Evolutionary conservation across 2,113 vertebrate species (phyloP).

Genomic region (Dascyllus trimaculatus): DNA sequence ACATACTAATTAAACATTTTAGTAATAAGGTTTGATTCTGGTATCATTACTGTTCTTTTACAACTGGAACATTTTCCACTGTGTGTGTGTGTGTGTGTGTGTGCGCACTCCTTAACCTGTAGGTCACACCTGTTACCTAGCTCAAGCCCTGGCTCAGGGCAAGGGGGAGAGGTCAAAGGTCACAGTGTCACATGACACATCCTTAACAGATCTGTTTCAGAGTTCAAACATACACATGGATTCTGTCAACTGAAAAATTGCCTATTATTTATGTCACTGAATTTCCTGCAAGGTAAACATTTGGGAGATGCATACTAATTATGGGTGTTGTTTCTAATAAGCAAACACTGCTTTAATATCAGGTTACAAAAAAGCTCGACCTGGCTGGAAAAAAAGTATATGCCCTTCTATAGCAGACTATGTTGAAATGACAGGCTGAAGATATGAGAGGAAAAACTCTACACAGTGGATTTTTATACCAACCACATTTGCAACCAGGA

Average conservation of each 20-base stretch:
- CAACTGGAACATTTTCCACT: not conserved
- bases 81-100: constrained; percentile 5
- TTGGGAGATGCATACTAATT: not conserved
- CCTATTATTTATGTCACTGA: constrained; percentile 33
- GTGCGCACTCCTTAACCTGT: constrained; percentile 39
- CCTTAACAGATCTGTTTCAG: constrained; percentile 45
- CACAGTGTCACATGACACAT: constrained; percentile 69
- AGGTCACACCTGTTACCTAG: constrained; percentile 81
- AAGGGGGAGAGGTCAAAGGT: constrained; percentile 57
- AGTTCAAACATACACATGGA: constrained; percentile 17
- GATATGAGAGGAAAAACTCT: not conserved
- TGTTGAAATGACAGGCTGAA: not conserved
- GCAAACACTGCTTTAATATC: not conserved
- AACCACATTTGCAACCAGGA: not conserved
- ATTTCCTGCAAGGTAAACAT: not conserved
- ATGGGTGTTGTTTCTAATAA: not conserved
- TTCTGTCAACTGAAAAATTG: constrained; percentile 29
- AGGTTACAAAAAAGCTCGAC: not conserved
- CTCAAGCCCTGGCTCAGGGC: constrained; percentile 39
- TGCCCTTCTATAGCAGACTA: no score
- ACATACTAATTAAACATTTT: not conserved
- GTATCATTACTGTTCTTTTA: not conserved
- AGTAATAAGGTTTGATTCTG: constrained; percentile 4
- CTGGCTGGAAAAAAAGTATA: not conserved
- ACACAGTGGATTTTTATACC: not conserved